These are phyloP conservation scores for Mimas tiliae DNA, from an alignment of 2,888 invertebrate species.

Conservation along the genomic window DNA sequence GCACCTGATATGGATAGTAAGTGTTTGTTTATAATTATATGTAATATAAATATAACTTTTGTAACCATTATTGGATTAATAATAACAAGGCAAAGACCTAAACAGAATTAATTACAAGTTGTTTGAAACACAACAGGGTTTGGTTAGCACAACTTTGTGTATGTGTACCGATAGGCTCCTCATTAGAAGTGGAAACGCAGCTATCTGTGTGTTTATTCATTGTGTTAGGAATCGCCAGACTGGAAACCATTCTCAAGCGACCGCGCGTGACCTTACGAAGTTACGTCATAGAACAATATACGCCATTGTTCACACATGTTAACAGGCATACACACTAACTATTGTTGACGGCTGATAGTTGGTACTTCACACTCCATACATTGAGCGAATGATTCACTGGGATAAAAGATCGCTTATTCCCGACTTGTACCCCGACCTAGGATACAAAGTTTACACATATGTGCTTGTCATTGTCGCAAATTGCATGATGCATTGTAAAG, in stretches of 20 bases:
- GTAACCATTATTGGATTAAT: neutral
- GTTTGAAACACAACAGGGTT: slow-evolving; percentile 5
- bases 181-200: slow-evolving; percentile 27
- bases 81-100: neutral
- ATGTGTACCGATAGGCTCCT: neutral
- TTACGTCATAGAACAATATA: slow-evolving; percentile 46
- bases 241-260: slow-evolving; percentile 53
- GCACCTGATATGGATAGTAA: too few species aligned
- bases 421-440: neutral
- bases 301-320: slow-evolving; percentile 41
- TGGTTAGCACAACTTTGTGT: slow-evolving; percentile 2
- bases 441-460: neutral
- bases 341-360: neutral
- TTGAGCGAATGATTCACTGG: slow-evolving; percentile 3
- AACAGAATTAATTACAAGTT: neutral
- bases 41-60: neutral
- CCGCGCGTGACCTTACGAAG: slow-evolving; percentile 48
- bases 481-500: neutral
- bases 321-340: slow-evolving; percentile 35
- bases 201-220: slow-evolving; percentile 38
- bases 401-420: slow-evolving; percentile 10
- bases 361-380: slow-evolving; percentile 24
- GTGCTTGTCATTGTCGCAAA: neutral
- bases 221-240: slow-evolving; percentile 45
- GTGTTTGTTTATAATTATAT: neutral